These are phyloP conservation scores for Microplitis demolitor DNA, from an alignment of 1,140 invertebrate genomes.

Conservation along the genomic window DNA sequence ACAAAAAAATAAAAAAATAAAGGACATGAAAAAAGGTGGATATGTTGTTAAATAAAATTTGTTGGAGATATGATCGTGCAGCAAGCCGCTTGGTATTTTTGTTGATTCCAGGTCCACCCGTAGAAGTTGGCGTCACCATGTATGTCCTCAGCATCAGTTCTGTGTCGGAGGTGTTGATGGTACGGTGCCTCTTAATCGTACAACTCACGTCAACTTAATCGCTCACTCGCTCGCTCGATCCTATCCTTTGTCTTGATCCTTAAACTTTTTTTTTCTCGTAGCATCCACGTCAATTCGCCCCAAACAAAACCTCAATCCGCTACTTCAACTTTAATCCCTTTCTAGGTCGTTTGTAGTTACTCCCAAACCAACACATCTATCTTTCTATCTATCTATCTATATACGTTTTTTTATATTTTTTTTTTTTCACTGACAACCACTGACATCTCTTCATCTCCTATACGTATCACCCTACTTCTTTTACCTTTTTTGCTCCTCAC, in stretches of 20 bases:
- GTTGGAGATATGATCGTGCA: slow-evolving; percentile 43
- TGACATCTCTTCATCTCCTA: slow-evolving; percentile 21
- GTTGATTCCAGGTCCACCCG: slow-evolving; percentile 88
- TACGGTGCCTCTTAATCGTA: slow-evolving; percentile 67
- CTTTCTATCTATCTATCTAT: slow-evolving; percentile 24
- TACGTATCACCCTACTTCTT: slow-evolving; percentile 2
- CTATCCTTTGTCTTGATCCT: neutral
- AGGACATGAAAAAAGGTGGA: neutral
- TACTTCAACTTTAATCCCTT: neutral
- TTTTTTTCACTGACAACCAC: neutral
- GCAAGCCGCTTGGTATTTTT: slow-evolving; percentile 59
- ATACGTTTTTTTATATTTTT: neutral
- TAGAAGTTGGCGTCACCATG: slow-evolving; percentile 96
- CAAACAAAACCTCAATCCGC: neutral
- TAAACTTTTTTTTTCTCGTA: neutral
- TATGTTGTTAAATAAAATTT: neutral
- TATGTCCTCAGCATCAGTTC: slow-evolving; percentile 98
- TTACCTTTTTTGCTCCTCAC: neutral
- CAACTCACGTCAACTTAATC: slow-evolving; percentile 30
- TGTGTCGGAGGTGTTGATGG: slow-evolving; percentile 98
- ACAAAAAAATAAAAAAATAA: slow-evolving; percentile 23
- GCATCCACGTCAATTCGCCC: neutral
- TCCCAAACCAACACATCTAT: neutral
- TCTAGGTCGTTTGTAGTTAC: slow-evolving; percentile 12
- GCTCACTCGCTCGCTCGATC: slow-evolving; percentile 20